phyloP scores from a whole-genome alignment of 2,113 vertebrate genomes.

The Anguilla japonica region DNA sequence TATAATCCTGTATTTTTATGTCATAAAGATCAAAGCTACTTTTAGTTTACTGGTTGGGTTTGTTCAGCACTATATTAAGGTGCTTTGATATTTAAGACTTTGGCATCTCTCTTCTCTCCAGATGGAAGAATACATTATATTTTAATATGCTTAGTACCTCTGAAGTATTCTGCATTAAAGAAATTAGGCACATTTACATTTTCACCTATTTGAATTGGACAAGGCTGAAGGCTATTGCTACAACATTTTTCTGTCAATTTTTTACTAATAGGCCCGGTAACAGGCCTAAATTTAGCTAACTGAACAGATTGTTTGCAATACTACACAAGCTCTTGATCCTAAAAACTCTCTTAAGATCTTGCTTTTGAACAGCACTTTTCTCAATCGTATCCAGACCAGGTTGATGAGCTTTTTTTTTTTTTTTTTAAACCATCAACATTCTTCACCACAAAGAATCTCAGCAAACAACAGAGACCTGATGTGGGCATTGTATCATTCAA shows the following conservation, averaged over 20 bases:
- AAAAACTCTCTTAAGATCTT: too few species aligned
- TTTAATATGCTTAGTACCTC: conserved; percentile 60
- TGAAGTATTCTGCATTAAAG: conserved; percentile 45
- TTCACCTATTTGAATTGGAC: background rate
- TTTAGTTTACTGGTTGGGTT: conserved; percentile 46
- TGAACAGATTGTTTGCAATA: too few species aligned
- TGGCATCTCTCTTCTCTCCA: conserved; percentile 37
- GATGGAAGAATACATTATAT: conserved; percentile 47
- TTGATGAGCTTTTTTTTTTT: too few species aligned
- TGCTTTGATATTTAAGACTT: background rate
- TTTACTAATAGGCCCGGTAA: background rate
- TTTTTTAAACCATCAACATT: too few species aligned
- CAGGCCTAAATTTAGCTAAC: too few species aligned
- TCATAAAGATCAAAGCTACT: conserved; percentile 52
- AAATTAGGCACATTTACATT: conserved; percentile 49
- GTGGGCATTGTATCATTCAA: too few species aligned
- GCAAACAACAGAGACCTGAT: too few species aligned
- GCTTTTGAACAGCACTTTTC: too few species aligned
- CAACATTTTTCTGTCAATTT: conserved; percentile 13
- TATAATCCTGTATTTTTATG: conserved; percentile 17
- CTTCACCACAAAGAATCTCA: too few species aligned
- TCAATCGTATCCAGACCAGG: too few species aligned
- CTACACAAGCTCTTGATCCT: too few species aligned
- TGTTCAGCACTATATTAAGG: conserved; percentile 23
- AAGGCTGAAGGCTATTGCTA: background rate